Conservation (phyloP, 2,113 vertebrate genomes). For the Melanotaenia duboulayi region DNA sequence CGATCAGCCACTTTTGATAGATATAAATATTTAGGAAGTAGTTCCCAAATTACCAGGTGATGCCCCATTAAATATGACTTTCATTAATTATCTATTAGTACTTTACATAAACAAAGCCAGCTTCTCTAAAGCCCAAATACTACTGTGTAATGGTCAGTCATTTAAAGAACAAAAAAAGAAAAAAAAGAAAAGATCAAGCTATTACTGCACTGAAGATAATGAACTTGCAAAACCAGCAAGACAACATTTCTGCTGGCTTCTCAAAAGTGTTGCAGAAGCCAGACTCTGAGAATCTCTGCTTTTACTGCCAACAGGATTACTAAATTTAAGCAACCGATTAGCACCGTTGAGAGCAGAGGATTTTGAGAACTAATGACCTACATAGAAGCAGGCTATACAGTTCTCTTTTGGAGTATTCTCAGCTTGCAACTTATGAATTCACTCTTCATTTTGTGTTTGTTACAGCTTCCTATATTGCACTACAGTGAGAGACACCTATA, state of each 20-base stretch:
- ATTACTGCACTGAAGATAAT: constrained; percentile 22
- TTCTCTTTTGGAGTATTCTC: constrained; percentile 20
- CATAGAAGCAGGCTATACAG: constrained; percentile 35
- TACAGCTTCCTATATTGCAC: neutral
- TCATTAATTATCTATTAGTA: neutral
- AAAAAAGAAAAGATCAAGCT: constrained; percentile 4
- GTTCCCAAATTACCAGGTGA: too few relatives aligned
- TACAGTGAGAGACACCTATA: neutral
- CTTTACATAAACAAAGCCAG: too few relatives aligned
- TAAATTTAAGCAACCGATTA: constrained; percentile 73
- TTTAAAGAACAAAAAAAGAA: too few relatives aligned
- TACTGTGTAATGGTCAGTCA: too few relatives aligned
- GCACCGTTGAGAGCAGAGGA: constrained; percentile 44
- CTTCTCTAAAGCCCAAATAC: too few relatives aligned
- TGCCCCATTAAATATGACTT: too few relatives aligned
- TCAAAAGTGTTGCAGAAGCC: constrained; percentile 46
- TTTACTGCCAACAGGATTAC: constrained; percentile 62
- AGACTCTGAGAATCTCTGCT: constrained; percentile 52
- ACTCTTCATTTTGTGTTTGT: neutral
- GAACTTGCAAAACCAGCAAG: constrained; percentile 6
- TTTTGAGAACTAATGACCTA: constrained; percentile 68
- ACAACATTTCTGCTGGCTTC: constrained; percentile 47
- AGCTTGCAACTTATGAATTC: constrained; percentile 13
- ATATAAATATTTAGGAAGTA: too few relatives aligned
- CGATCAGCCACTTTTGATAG: too few relatives aligned